A percentile compares a stretch with the other conserved stretches of the same genome.
Evolutionary conservation across 2,797 vertebrate genomes (phyloP).

Genomic region (Neostethus bicornis): DNA sequence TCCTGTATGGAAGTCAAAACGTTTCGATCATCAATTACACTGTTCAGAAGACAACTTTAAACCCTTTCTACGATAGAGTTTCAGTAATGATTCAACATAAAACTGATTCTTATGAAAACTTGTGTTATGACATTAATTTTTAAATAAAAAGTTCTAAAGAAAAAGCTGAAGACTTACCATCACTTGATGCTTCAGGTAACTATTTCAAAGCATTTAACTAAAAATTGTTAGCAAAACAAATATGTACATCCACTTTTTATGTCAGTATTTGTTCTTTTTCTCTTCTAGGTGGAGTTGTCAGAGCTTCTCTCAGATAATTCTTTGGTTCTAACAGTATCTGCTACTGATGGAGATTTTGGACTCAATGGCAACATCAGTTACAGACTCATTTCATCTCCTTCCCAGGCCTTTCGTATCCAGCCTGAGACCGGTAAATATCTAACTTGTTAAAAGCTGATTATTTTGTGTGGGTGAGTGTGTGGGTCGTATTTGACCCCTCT

Average conservation of each 20-base stretch:
- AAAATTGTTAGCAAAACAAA: not conserved
- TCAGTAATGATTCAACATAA: not conserved
- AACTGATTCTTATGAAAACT: too few relatives aligned
- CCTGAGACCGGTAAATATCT: constrained; percentile 81
- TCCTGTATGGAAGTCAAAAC: too few relatives aligned
- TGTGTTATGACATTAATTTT: not conserved
- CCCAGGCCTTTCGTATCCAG: constrained; percentile 83
- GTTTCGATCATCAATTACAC: too few relatives aligned
- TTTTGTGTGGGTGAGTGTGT: too few relatives aligned
- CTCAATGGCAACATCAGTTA: constrained; percentile 83
- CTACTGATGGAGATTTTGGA: constrained; percentile 84
- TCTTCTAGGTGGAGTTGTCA: constrained; percentile 81
- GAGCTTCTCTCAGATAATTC: constrained; percentile 75
- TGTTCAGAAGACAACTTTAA: too few relatives aligned
- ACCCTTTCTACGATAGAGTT: too few relatives aligned
- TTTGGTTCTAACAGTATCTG: constrained; percentile 80
- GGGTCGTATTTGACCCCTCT: too few relatives aligned
- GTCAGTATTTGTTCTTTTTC: constrained; percentile 18
- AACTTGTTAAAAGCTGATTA: constrained; percentile 27
- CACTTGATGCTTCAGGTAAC: not conserved
- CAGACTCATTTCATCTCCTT: constrained; percentile 83
- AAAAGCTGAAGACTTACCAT: not conserved
- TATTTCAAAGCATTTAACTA: not conserved
- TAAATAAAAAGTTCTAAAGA: not conserved
- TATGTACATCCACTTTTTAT: not conserved